Conservation (phyloP, 2,888 invertebrate genomes). For the Lochmaea crataegi region DNA sequence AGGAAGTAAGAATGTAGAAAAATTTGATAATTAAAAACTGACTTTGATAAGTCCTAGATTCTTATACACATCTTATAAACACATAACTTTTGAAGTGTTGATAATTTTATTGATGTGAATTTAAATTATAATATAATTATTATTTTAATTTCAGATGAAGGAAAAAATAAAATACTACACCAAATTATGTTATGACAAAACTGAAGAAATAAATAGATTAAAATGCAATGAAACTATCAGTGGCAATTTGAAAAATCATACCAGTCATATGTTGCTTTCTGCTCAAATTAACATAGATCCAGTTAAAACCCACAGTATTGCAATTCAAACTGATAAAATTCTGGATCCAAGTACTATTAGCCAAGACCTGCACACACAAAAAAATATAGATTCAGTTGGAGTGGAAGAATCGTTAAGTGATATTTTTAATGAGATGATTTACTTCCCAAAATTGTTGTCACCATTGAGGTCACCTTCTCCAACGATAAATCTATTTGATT, state of each 20-base stretch:
- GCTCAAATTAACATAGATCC: conserved; percentile 2
- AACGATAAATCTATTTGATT: conserved; percentile 7
- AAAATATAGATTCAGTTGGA: neutral
- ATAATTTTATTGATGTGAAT: no score
- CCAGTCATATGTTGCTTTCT: conserved; percentile 20
- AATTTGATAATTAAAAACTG: no score
- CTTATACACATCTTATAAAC: no score
- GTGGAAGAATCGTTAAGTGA: conserved; percentile 23
- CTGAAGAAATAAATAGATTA: conserved; percentile 35
- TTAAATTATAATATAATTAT: no score
- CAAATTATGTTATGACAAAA: conserved; percentile 25
- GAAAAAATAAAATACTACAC: conserved; percentile 20
- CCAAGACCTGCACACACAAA: neutral
- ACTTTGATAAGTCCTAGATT: no score
- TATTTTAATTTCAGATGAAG: conserved; percentile 5
- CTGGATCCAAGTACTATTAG: neutral
- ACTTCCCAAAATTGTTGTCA: conserved; percentile 38
- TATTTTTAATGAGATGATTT: conserved; percentile 48
- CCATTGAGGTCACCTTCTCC: conserved; percentile 23
- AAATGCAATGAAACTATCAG: conserved; percentile 20
- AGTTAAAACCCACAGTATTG: neutral
- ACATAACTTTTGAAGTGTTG: no score
- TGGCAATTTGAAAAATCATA: conserved; percentile 19
- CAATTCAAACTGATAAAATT: neutral
- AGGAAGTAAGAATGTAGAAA: no score